These are phyloP conservation scores for Cephus pulcher DNA, from an alignment of 2,888 invertebrate species.

Conservation along the genomic window DNA sequence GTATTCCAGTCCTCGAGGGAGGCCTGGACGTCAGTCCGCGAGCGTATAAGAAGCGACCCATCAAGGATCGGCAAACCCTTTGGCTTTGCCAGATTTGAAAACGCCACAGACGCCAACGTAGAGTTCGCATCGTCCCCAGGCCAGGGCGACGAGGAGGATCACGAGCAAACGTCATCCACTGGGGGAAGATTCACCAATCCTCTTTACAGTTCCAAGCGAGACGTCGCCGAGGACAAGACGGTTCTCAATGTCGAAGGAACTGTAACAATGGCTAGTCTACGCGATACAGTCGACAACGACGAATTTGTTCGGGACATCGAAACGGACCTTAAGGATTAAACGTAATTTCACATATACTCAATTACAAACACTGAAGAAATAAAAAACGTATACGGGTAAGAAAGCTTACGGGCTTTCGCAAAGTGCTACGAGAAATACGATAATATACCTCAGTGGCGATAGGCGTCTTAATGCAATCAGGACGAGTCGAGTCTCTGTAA, in stretches of 20 bases:
- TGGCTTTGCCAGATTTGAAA: conserved; percentile 62
- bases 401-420: background rate
- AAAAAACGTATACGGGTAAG: background rate
- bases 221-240: conserved; percentile 2
- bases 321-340: conserved; percentile 34
- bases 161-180: conserved; percentile 15
- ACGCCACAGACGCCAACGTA: conserved; percentile 55
- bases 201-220: conserved; percentile 52
- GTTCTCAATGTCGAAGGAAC: conserved; percentile 38
- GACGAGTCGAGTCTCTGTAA: background rate
- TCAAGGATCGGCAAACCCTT: conserved; percentile 38
- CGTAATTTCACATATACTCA: background rate
- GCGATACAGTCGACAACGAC: conserved; percentile 34
- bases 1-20: conserved; percentile 40
- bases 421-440: background rate
- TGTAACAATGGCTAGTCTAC: conserved; percentile 44
- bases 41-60: conserved; percentile 28
- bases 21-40: conserved; percentile 38
- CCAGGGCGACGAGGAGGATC: conserved; percentile 15
- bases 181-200: conserved; percentile 60
- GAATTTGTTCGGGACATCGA: conserved; percentile 39
- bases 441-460: background rate
- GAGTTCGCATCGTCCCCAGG: conserved; percentile 36
- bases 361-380: background rate
- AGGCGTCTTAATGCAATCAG: background rate